Percentiles rank a stretch among this genome's conserved stretches.
Conservation (phyloP, 2,888 invertebrate species). For the Neelides folsomi region DNA sequence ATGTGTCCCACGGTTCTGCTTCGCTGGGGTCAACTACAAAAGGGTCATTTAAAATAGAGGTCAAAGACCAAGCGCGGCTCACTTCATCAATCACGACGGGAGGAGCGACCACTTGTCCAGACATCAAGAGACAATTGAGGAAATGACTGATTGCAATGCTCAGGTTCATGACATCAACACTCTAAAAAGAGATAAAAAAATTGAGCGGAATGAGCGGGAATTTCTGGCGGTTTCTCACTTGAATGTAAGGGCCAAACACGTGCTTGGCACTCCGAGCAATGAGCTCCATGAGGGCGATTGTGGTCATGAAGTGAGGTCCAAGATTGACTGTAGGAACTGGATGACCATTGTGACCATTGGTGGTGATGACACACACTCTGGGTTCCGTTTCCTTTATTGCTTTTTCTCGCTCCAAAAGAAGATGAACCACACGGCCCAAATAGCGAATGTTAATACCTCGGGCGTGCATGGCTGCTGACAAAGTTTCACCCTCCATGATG, state of each 20-base stretch:
- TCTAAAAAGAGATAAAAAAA: slow-evolving; percentile 41
- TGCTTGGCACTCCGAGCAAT: slow-evolving; percentile 84
- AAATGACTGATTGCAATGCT: slow-evolving; percentile 88
- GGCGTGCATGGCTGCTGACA: slow-evolving; percentile 85
- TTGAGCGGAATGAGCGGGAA: neutral
- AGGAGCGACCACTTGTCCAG: slow-evolving; percentile 55
- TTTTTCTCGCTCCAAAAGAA: slow-evolving; percentile 26
- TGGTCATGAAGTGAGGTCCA: slow-evolving; percentile 56
- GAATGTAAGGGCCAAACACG: slow-evolving; percentile 78
- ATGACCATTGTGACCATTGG: neutral
- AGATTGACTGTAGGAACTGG: slow-evolving; percentile 2
- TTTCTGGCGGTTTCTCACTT: slow-evolving; percentile 42
- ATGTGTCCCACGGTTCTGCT: slow-evolving; percentile 34
- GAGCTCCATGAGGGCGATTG: slow-evolving; percentile 80
- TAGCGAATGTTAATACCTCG: slow-evolving; percentile 95
- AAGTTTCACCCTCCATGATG: slow-evolving; percentile 75
- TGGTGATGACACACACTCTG: slow-evolving; percentile 9
- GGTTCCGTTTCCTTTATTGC: slow-evolving; percentile 15
- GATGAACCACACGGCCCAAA: slow-evolving; percentile 49
- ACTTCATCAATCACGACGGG: slow-evolving; percentile 56
- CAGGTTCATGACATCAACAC: slow-evolving; percentile 77
- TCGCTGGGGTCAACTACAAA: slow-evolving; percentile 17
- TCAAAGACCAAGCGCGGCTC: slow-evolving; percentile 24
- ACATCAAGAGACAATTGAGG: slow-evolving; percentile 84
- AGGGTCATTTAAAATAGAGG: neutral